A percentile compares a stretch with the other conserved stretches of the same genome.
These are phyloP conservation scores for Eulacestoma nigropectus DNA, from an alignment of 2,113 vertebrate species.

Conservation along the genomic window DNA sequence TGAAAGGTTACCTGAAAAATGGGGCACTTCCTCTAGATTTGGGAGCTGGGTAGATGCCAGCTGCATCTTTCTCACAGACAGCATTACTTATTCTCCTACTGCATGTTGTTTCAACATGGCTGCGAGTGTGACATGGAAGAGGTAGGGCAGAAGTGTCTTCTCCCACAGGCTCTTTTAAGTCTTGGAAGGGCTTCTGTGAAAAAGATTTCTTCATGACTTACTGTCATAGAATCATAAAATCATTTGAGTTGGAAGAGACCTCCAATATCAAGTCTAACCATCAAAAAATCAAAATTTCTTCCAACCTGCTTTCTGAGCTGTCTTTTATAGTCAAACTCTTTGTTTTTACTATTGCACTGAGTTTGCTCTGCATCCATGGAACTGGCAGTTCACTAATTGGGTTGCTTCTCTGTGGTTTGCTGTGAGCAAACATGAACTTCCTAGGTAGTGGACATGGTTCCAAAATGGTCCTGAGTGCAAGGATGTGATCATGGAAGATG, in stretches of 20 bases:
- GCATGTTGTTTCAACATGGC: background rate
- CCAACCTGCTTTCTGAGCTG: slow-evolving; percentile 3
- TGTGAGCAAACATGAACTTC: background rate
- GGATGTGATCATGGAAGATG: background rate
- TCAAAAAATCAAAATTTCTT: background rate
- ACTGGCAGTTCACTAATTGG: background rate
- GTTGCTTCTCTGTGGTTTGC: background rate
- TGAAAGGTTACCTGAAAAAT: background rate
- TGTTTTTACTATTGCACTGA: background rate
- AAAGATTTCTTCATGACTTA: background rate
- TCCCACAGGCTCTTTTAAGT: background rate
- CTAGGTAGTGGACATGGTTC: background rate
- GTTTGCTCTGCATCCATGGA: slow-evolving; percentile 1
- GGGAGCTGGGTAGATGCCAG: background rate
- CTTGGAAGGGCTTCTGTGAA: background rate
- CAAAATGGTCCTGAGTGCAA: background rate
- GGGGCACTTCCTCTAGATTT: background rate
- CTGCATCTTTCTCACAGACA: background rate
- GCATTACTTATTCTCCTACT: background rate
- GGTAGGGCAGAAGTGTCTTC: background rate
- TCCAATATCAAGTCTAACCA: background rate
- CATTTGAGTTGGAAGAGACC: background rate
- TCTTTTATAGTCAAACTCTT: slow-evolving; percentile 2
- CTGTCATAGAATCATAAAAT: background rate
- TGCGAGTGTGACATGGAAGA: background rate